These are phyloP conservation scores for Drosophila mimetica DNA, from an alignment of 2,888 invertebrate species.

Conservation along the genomic window DNA sequence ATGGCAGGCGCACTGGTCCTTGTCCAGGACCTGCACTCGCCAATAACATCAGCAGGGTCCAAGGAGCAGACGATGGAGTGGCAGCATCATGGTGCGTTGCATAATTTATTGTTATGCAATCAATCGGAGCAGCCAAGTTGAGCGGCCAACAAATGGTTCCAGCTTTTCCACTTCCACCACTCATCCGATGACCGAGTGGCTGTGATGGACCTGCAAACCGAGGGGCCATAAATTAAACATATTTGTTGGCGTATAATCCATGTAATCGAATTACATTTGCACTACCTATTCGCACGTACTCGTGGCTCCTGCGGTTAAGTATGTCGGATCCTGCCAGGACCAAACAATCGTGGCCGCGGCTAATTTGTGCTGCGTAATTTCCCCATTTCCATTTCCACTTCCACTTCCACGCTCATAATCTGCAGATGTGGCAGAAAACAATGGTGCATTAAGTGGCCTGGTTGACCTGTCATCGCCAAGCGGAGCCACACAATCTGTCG, in stretches of 20 bases:
- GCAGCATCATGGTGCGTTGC: conserved; percentile 49
- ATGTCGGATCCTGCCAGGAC: conserved; percentile 14
- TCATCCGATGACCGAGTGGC: conserved; percentile 26
- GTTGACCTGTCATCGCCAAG: conserved; percentile 56
- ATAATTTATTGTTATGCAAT: conserved; percentile 60
- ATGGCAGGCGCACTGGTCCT: conserved; percentile 30
- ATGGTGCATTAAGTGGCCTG: conserved; percentile 59
- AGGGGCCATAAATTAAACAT: conserved; percentile 37
- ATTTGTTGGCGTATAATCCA: conserved; percentile 43
- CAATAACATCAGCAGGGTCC: conserved; percentile 12
- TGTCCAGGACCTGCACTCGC: conserved; percentile 21
- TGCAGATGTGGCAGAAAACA: conserved; percentile 21
- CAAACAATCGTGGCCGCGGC: conserved; percentile 23
- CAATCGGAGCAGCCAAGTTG: conserved; percentile 31
- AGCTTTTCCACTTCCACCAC: conserved; percentile 10
- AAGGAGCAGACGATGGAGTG: background rate
- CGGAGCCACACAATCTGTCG: conserved; percentile 32
- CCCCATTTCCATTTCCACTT: background rate
- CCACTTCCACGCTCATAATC: conserved; percentile 15
- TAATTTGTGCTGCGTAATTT: conserved; percentile 67
- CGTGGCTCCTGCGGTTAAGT: conserved; percentile 4
- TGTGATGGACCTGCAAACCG: conserved; percentile 15
- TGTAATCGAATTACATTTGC: conserved; percentile 40
- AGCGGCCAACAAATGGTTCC: conserved; percentile 37
- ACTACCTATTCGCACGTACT: conserved; percentile 18